Conservation (phyloP, 2,797 vertebrate species). For the Channa striata region DNA sequence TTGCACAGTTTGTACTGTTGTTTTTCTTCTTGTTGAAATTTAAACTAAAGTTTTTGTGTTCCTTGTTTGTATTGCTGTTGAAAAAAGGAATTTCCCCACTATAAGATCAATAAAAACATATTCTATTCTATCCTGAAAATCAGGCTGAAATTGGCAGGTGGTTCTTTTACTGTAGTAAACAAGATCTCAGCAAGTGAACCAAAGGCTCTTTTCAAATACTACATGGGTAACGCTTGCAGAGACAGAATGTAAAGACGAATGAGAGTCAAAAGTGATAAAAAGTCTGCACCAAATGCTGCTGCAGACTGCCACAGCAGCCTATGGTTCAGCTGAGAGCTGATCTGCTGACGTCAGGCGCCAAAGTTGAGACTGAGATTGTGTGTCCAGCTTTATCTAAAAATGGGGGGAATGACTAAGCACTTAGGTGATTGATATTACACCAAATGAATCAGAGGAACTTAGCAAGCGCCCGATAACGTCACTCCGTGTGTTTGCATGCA, state of each 20-base stretch:
- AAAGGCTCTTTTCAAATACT: background rate
- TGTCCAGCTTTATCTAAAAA: constrained; percentile 35
- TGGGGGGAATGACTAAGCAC: constrained; percentile 44
- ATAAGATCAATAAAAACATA: too few species aligned
- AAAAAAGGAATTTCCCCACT: too few species aligned
- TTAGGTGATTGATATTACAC: constrained; percentile 10
- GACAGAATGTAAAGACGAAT: background rate
- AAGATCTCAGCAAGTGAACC: background rate
- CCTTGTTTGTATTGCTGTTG: too few species aligned
- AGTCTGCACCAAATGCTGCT: background rate
- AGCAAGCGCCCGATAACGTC: constrained; percentile 1
- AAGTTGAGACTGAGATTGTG: constrained; percentile 23
- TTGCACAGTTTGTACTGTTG: too few species aligned
- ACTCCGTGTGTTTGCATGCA: constrained; percentile 9
- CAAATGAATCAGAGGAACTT: constrained; percentile 38
- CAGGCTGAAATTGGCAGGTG: background rate
- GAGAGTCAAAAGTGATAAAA: background rate
- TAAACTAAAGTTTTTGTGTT: too few species aligned
- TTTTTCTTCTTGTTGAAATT: too few species aligned
- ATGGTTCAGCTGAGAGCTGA: constrained; percentile 6
- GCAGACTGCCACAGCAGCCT: background rate
- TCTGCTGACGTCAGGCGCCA: constrained; percentile 40
- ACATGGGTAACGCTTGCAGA: background rate
- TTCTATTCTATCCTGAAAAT: too few species aligned
- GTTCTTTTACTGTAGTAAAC: background rate